Evolutionary conservation across 2,797 vertebrate species (phyloP).

Genomic region (Ceryle rudis): DNA sequence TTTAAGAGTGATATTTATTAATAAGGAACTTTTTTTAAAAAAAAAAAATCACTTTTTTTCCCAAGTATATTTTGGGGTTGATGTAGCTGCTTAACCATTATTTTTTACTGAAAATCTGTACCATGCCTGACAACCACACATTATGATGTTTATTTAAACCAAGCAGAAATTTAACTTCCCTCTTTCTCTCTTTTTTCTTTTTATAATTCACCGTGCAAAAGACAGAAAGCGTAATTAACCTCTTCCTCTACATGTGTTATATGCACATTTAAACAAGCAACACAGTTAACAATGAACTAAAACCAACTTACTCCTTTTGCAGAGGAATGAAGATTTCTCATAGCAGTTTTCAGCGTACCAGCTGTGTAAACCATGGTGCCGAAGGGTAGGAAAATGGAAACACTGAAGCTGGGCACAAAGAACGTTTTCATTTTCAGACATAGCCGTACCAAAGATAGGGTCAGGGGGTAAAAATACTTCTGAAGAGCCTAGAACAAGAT

Average conservation of each 20-base stretch:
- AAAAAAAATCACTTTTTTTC: neutral
- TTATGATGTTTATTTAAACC: neutral
- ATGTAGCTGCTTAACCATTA: neutral
- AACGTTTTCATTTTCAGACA: slow-evolving; percentile 88
- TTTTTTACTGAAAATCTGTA: neutral
- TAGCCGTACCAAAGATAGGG: slow-evolving; percentile 81
- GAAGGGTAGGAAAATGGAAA: slow-evolving; percentile 90
- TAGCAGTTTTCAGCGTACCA: slow-evolving; percentile 98
- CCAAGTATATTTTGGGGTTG: neutral
- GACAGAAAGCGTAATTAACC: neutral
- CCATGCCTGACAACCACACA: neutral
- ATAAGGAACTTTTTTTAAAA: neutral
- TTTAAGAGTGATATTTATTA: neutral
- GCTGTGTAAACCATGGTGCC: slow-evolving; percentile 92
- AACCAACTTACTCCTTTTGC: slow-evolving; percentile 90
- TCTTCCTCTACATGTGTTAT: neutral
- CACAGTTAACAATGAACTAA: neutral
- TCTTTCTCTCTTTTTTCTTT: neutral
- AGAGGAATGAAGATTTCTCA: slow-evolving; percentile 95
- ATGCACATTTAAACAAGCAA: neutral
- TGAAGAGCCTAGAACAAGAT: slow-evolving; percentile 83
- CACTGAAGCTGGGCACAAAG: slow-evolving; percentile 95
- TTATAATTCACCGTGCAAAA: neutral
- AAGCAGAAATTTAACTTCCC: neutral
- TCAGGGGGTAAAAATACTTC: slow-evolving; percentile 95